Conservation (phyloP, 2,797 vertebrate species). For the Picus viridis region DNA sequence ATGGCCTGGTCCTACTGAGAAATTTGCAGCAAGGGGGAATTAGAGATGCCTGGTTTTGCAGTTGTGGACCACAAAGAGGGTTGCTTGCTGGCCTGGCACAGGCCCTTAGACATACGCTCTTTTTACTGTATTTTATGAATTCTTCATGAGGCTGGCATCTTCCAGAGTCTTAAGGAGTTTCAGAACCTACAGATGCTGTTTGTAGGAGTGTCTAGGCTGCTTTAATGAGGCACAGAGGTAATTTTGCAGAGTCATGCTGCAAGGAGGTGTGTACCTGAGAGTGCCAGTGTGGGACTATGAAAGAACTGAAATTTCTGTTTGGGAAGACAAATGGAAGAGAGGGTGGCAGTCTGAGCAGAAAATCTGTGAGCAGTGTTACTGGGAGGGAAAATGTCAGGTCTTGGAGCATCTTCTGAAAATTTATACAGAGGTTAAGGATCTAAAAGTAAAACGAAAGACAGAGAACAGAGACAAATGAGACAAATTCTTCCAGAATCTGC, state of each 20-base stretch:
- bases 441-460: conserved; percentile 4
- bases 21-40: neutral
- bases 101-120: neutral
- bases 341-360: neutral
- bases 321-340: neutral
- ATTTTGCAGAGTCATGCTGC: conserved; percentile 37
- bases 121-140: neutral
- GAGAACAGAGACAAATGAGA: neutral
- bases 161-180: neutral
- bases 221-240: conserved; percentile 11
- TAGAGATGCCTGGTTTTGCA: neutral
- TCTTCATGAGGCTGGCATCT: neutral
- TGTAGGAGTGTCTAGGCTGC: neutral
- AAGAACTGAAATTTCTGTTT: neutral
- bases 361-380: neutral
- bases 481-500: neutral
- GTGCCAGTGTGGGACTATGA: neutral
- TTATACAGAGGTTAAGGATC: neutral
- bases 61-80: neutral
- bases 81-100: neutral
- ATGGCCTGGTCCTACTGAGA: neutral
- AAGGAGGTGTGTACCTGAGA: neutral
- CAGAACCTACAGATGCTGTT: neutral
- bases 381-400: neutral
- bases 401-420: neutral